Base-by-base conservation (phyloP, 2,888 invertebrate species). In the Chaetogeoica ovagalla region DNA sequence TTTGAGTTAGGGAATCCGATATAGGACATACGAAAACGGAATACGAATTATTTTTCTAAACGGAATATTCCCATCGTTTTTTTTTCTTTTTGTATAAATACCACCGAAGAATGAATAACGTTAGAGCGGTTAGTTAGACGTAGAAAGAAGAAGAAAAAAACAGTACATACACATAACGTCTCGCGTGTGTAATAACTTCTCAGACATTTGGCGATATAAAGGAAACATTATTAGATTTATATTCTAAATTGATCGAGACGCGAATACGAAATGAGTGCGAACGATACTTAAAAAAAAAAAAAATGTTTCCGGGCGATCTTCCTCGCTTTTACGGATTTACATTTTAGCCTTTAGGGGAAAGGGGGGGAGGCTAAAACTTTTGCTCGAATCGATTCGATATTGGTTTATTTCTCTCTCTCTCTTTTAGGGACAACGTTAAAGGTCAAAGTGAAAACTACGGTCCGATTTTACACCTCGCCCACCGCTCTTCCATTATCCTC, bases 371-470 rank as follows among this genome's bases (percentile, higher is more conserved):
- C 9, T 9, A 43, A 74, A 74, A 73, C 70, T 81, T 81, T 37
- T 43, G 37, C 37, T 19, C 13, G 66, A 59, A 71, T 71, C 71
- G 81, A 73, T 74, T 71, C 71, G 81, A 73, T 74, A 72, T 74
- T 37, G 68, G 62, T 76, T 75, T 73, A 59, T 30, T 30, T 30
- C 4, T 30, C 30, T 30, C 4, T 69, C 48, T 63, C 52, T 55
- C 62, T 69, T 76, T 81, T 55, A 23, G 19, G 62, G 11, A 59
- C 43, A 48, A 59, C 57, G 69, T 75, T 76, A 60, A 63, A 81
- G 73, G 62, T 81, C 69, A 81, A 81, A 81, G 68, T 75, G 81
- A 81, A 81, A 81, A 75, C 81, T 23, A 30, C 57, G 48, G 73
- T 75, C 69, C 81, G 73, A 62, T 73, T 75, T 66, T 75, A 75